Evolutionary conservation across 2,888 invertebrate genomes (phyloP), one percentile per base, ranked within the genome.

Genomic region (Ophonus ardosiacus): DNA sequence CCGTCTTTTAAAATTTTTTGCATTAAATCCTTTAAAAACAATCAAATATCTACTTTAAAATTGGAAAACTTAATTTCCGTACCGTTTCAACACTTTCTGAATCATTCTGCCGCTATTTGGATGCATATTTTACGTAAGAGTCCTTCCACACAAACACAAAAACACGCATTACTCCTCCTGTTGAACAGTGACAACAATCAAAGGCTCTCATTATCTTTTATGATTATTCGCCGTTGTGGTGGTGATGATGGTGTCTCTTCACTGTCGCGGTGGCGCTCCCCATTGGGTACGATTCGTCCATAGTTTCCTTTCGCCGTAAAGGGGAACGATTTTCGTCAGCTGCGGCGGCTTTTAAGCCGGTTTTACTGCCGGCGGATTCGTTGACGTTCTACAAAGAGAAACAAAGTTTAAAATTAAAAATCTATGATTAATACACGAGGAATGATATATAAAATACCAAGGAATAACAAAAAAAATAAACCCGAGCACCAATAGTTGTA

Each of bases 191-290:
- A 91, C 89, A 85, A 91, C 89, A 90, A 90, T 90, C 86, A 89
- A 89, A 88, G 90, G 88, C 85, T 87, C 88, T 91, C 90, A 91
- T 87, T 93, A 93, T 89, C 92, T 92, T 89, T 93, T 93, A 88
- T 93, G 93, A 88, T 93, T 92, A 86, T 93, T 90, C 90, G n/a
- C 93, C 92, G 84, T 93, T 92, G 83, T 90, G 89, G 88, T 96
- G 96, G 87, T 96, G 96, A 87, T 96, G 95, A 87, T 95, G 95
- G 83, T 94, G 95, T 43, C 94, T 93, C 84, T 95, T 94, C 90
- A 68, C 95, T 96, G 89, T 96, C 96, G 57, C 93, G 88, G 86
- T 91, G 90, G 80, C 91, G 87, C 86, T 91, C 90, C 17, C 88
- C 87, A 84, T 88, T 88, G 21, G 90, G 86, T 92, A 93, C 24